These are phyloP conservation scores for Eutrigla gurnardus DNA, from an alignment of 2,797 vertebrate species.

Conservation along the genomic window DNA sequence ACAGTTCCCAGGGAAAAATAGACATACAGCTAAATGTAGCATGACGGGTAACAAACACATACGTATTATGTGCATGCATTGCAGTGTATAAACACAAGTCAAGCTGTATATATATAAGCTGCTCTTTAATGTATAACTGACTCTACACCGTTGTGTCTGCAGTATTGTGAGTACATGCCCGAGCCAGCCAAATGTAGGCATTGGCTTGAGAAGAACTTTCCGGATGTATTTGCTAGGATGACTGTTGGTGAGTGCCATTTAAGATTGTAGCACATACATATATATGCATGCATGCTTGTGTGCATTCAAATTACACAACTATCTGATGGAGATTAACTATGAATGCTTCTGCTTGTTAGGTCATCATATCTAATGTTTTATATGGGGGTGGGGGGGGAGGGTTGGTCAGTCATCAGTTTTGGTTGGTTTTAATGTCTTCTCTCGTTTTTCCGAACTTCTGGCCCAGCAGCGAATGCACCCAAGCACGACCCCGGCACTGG, in stretches of 20 bases:
- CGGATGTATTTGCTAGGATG: slow-evolving; percentile 96
- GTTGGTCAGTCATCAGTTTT: fast-evolving
- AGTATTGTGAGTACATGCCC: slow-evolving; percentile 99
- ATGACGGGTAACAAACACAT: background rate
- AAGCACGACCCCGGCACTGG: slow-evolving; percentile 89
- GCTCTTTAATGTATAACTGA: background rate
- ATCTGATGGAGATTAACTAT: background rate
- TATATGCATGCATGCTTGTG: background rate
- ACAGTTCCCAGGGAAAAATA: background rate
- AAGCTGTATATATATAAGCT: background rate
- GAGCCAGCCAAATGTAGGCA: slow-evolving; percentile 98
- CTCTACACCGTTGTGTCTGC: slow-evolving; percentile 35
- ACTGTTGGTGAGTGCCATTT: slow-evolving; percentile 89
- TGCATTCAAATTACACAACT: background rate
- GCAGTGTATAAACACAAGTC: background rate
- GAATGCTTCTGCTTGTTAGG: background rate
- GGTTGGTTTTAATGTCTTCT: slow-evolving; percentile 59
- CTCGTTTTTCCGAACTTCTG: slow-evolving; percentile 50
- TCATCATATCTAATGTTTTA: no score
- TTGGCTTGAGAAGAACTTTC: slow-evolving; percentile 99
- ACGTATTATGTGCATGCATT: no score
- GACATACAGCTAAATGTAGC: background rate
- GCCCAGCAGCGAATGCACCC: slow-evolving; percentile 86
- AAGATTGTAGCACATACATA: background rate
- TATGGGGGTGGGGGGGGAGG: no score